These are phyloP conservation scores for Galago senegalensis DNA, from an alignment of 2,797 vertebrate species.

Conservation along the genomic window DNA sequence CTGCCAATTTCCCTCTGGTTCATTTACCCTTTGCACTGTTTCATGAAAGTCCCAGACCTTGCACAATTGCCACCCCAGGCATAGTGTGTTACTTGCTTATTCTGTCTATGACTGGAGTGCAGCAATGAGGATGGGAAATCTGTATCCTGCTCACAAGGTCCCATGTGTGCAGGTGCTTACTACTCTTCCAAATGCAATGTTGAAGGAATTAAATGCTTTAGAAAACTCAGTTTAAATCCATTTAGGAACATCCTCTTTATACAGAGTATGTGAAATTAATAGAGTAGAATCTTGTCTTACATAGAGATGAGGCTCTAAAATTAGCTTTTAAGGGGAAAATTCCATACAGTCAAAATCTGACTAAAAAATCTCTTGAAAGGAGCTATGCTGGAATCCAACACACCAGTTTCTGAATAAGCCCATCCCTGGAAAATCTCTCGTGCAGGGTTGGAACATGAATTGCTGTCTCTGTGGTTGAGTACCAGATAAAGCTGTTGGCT, in stretches of 20 bases:
- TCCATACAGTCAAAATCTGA: background rate
- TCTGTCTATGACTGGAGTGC: background rate
- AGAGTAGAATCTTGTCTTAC: background rate
- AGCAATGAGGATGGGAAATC: background rate
- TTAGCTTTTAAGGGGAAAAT: constrained; percentile 5
- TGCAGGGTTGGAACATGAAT: background rate
- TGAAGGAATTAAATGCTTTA: background rate
- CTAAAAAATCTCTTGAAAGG: background rate
- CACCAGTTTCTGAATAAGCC: constrained; percentile 15
- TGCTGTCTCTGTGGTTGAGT: background rate
- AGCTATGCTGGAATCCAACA: background rate
- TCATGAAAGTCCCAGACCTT: background rate
- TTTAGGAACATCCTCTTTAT: background rate
- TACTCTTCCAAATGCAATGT: background rate
- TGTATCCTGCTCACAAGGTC: background rate
- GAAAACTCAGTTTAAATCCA: background rate
- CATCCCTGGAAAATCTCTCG: background rate
- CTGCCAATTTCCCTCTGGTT: too few species aligned
- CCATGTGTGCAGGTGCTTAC: background rate
- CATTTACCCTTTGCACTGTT: too few species aligned
- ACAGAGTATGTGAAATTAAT: background rate
- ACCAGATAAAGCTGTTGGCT: constrained; percentile 10
- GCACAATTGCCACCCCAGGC: background rate
- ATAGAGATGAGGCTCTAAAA: background rate
- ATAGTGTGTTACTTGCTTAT: background rate